phyloP scores from a whole-genome alignment of 2,113 vertebrate genomes.

The Morone chrysops region DNA sequence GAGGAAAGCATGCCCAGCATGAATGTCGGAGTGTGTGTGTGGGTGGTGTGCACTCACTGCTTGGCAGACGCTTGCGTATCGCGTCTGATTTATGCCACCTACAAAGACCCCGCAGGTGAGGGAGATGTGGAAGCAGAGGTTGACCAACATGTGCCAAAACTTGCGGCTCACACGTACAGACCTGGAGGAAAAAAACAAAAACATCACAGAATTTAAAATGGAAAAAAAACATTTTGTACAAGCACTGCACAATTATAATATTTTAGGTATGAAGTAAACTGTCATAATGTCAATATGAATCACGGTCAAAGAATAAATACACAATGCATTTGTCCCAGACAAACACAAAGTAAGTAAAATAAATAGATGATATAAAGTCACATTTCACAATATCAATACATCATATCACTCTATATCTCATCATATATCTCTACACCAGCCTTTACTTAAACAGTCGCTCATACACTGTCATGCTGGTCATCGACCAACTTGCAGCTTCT shows the following conservation, averaged over 20 bases:
- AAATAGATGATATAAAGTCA: no score
- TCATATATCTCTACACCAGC: no score
- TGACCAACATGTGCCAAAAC: conserved; percentile 98
- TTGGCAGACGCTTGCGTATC: conserved; percentile 91
- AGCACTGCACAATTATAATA: no score
- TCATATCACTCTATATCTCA: no score
- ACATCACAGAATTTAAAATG: not conserved
- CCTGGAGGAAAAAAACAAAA: conserved; percentile 61
- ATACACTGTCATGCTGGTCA: no score
- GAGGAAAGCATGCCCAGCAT: not conserved
- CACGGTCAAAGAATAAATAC: no score
- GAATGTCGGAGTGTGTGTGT: not conserved
- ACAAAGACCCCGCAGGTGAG: conserved; percentile 93
- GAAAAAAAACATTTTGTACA: not conserved
- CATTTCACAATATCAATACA: no score
- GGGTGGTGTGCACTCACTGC: conserved; percentile 87
- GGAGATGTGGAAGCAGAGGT: conserved; percentile 94
- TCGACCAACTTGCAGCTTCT: no score
- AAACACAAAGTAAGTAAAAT: not conserved
- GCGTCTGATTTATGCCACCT: conserved; percentile 94
- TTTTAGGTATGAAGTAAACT: no score
- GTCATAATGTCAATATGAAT: no score
- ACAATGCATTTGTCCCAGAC: not conserved
- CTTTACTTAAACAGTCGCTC: no score
- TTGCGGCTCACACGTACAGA: conserved; percentile 93